Base-by-base conservation (phyloP, 2,113 vertebrate genomes). In the Xyrauchen texanus region DNA sequence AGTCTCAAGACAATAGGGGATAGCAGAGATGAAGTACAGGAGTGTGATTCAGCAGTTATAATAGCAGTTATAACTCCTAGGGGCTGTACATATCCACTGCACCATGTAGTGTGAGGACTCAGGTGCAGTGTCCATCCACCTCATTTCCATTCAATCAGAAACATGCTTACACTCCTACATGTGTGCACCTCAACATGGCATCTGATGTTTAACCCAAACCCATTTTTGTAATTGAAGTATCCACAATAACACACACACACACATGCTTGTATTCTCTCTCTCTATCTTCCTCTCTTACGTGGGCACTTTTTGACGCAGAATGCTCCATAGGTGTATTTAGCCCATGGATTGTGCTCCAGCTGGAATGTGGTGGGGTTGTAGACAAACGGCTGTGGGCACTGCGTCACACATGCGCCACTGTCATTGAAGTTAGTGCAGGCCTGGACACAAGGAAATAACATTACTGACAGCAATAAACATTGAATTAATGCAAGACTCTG, bases 371-470 rank as follows among this genome's bases (percentile, higher is more conserved):
- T 98, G 42, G 96, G 96, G 86, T 98, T 99, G 91, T 99, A 99
- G 44, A 99, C 95, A 8, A 97, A 97, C 6, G 96, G 97, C 90
- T 97, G 96, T 7, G 98, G 98, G 76, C 98, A 99, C 83, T 99
- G 98, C 0, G 96, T 99, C 83, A 99, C 97, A 88, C 98, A 99
- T 0, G 97, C 95, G 7, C 98, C 98, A 0, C 97, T 99, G 89
- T 99, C 98, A 76, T 99, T 99, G 90, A 99, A 99, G 90, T 98
- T 99, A 89, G 97, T 98, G 78, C 98, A 99, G n/a, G 98, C 96
- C 98, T 99, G 85, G 0, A 90, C 45, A 82, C 60, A 81, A 4
- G 62, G 85, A 69, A 64, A 80, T 15, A 74, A 47, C 71, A 55
- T 80, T 58, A 75, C 21, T 69, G n/a, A 47, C 55, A 81, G 12